Base-by-base conservation (phyloP, 2,797 vertebrate species). In the Mycteria americana region DNA sequence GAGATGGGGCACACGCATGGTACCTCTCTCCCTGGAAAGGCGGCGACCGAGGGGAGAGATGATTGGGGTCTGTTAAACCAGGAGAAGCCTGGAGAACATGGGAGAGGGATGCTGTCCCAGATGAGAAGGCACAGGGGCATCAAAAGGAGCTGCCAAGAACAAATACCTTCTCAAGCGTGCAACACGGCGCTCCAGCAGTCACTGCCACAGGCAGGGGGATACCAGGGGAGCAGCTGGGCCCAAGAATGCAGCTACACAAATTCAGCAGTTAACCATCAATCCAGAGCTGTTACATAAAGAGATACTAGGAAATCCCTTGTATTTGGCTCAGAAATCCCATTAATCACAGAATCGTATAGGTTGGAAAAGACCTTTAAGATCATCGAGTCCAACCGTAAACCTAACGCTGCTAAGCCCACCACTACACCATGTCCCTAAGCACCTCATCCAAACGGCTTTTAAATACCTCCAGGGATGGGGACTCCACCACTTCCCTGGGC, bases 141-240 rank as follows among this genome's bases (percentile, higher is more conserved):
- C 39, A 7, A 14, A 60, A 70, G 41, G 37, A 60, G 7, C n/a
- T 21, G 24, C 48, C 28, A 10, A 43, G 39, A 65, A 2, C 45
- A 79, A 62, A 33, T 2, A 8, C 14, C 51, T 53, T 9, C 59
- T 11, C 18, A 7, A 60, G 53, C 23, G 8, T 0, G 2, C 18
- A 16, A 4, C 3, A 0, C 0, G 1, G 37, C 16, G 3, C 57
- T 33, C 23, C 56, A 24, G 48, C 21, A 13, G 22, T 22, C 30
- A 2, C 41, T n/a, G 23, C 57, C 11, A 1, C 3, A 2, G 59
- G 35, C 60, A 31, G 4, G 1, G 21, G 53, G 30, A 25, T 30
- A 17, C 30, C 10, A 25, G 37, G 15, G 10, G 28, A 39, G 15
- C 0, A 10, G 46, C 69, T 9, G 64, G 31, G 41, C 18, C 63